Conservation (phyloP, 2,888 invertebrate species). For the Boloria selene region DNA sequence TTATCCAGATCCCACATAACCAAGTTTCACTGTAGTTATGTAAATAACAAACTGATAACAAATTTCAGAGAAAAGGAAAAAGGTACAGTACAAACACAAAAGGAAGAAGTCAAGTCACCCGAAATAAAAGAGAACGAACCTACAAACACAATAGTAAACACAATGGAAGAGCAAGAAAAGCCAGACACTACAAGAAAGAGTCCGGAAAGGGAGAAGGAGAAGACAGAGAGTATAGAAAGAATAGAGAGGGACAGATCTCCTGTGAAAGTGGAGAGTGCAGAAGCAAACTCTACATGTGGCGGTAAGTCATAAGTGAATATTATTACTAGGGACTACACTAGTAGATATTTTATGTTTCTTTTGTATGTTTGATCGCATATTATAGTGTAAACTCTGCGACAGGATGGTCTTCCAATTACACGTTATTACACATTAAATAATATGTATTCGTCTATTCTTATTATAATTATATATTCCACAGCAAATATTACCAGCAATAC, state of each 20-base stretch:
- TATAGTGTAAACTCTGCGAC: too few relatives aligned
- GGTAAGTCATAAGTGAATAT: slow-evolving; percentile 51
- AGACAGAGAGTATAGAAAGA: slow-evolving; percentile 35
- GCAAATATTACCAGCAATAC: too few relatives aligned
- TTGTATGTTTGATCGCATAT: neutral
- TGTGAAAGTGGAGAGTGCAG: slow-evolving; percentile 50
- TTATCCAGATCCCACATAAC: too few relatives aligned
- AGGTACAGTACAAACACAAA: slow-evolving; percentile 41
- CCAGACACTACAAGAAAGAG: slow-evolving; percentile 58
- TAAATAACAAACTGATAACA: neutral
- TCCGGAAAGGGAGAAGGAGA: slow-evolving; percentile 49
- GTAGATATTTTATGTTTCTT: neutral
- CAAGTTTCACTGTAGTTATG: too few relatives aligned
- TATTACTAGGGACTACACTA: neutral
- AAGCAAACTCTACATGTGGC: slow-evolving; percentile 74
- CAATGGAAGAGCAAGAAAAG: slow-evolving; percentile 41
- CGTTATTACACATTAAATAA: too few relatives aligned
- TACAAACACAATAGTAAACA: slow-evolving; percentile 33
- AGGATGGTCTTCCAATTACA: too few relatives aligned
- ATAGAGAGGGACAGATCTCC: slow-evolving; percentile 52
- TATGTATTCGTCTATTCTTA: too few relatives aligned
- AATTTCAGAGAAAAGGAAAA: slow-evolving; percentile 55
- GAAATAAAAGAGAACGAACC: slow-evolving; percentile 34
- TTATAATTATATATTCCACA: too few relatives aligned
- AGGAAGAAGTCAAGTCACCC: slow-evolving; percentile 29